These are phyloP conservation scores for Phylloscopus trochilus DNA, from an alignment of 2,113 vertebrate species.

Conservation along the genomic window DNA sequence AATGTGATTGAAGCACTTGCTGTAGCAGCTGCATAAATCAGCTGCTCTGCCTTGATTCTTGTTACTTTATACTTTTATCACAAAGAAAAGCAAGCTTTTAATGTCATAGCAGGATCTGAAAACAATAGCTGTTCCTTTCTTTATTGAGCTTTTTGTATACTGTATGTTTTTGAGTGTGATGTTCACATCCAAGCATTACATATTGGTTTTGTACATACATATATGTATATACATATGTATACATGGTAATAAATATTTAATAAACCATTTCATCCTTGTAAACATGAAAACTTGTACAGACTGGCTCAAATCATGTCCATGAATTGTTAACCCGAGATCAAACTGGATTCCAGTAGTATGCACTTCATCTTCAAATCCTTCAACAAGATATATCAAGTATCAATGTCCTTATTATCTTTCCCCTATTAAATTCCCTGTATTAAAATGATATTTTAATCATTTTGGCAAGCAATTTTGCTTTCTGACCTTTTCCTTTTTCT, in stretches of 20 bases:
- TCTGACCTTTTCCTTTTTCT: background rate
- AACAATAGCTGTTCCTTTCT: background rate
- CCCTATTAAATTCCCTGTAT: too few relatives aligned
- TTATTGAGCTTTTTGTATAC: background rate
- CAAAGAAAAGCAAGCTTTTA: background rate
- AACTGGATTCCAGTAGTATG: background rate
- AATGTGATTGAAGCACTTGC: slow-evolving; percentile 46
- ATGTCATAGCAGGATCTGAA: background rate
- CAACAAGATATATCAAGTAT: background rate
- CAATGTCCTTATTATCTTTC: background rate
- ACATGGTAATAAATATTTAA: background rate
- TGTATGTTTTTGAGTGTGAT: fast-evolving
- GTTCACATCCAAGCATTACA: background rate
- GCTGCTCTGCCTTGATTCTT: background rate
- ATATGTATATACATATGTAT: background rate
- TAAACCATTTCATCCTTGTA: background rate
- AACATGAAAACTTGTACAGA: background rate
- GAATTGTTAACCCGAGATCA: background rate
- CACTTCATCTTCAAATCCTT: background rate
- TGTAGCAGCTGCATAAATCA: slow-evolving; percentile 34
- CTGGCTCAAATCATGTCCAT: background rate
- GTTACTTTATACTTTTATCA: background rate
- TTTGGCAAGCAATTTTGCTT: background rate
- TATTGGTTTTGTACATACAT: background rate
- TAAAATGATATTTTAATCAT: background rate